Base-by-base conservation (phyloP, 2,888 invertebrate genomes). In the Artemia sp. region DNA sequence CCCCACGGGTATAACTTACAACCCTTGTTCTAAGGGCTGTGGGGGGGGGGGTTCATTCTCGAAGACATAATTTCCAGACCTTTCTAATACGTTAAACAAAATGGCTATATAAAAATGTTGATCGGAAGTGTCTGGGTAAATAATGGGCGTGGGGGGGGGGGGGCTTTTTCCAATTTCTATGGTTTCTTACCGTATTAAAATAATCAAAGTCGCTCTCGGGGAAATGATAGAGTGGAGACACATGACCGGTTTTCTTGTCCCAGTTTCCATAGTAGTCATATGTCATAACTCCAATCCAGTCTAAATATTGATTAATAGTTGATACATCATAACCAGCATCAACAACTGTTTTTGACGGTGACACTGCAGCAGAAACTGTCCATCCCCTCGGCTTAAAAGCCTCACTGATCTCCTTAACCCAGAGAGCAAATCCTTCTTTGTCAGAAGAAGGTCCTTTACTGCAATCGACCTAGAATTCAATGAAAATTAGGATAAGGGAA, bases 211-310 rank as follows among this genome's bases (percentile, higher is more conserved):
- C 83, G 76, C 88, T 87, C 51, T 85, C 85, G 0, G 87, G 87
- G 76, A 87, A 85, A 3, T 81, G 81, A 74, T 90, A 92, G 85
- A 93, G 87, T 2, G 92, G 92, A 0, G 92, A 88, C 5, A 92
- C 86, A 76, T 93, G 92, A 0, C 92, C 92, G 0, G 92, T 92
- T 74, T 86, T 85, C 77, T 90, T 89, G 75, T 92, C 92, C 91
- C 91, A 92, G 24, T 75, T 90, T 0, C 92, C 92, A 75, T 92
- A 91, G 76, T 87, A 92, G 76, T 93, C 92, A 76, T 92, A 92
- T 0, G 89, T 84, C 92, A 93, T 92, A 0, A 93, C 85, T 0
- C 91, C 86, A 73, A 93, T 90, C 90, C 91, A 92, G 77, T 92
- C 90, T 72, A 92, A 82, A 76, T 90, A 86, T 72, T 82, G 80